Evolutionary conservation across 1,140 invertebrate species (phyloP), one percentile per base, ranked within the genome.

Genomic region (Diorhabda carinulata): DNA sequence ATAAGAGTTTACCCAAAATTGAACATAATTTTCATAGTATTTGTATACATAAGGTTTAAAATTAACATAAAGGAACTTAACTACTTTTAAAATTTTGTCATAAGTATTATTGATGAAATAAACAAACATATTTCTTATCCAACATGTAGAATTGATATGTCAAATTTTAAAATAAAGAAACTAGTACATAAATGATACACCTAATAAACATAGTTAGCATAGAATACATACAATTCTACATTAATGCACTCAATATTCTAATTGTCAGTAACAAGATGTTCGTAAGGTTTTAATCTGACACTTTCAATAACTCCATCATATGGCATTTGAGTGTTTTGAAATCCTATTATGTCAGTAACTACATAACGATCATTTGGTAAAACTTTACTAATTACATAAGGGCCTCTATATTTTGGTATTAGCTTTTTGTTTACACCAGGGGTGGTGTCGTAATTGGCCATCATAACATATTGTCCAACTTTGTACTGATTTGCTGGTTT

Each of bases 311-410:
- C 45, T 7, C 72, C 69, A 47, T 76, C 70, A 64, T 77, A 78
- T 40, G 76, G 74, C 10, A 72, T 68, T 44, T 66, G 75, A 9
- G 74, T 45, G 5, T 64, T 7, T 68, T 78, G 76, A 59, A 69
- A 72, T 10, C 69, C 66, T 62, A 70, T 71, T 41, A 73, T 68
- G 61, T 76, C 74, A 44, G 52, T 61, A 2, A 78, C 52, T n/a
- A 75, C 45, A 65, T n/a, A n/a, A n/a, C n/a, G n/a, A n/a, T n/a
- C n/a, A n/a, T n/a, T n/a, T n/a, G n/a, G n/a, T n/a, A n/a, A n/a
- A n/a, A n/a, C n/a, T n/a, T n/a, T n/a, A n/a, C n/a, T n/a, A n/a
- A n/a, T n/a, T n/a, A n/a, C n/a, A n/a, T n/a, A n/a, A n/a, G n/a
- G n/a, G n/a, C n/a, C n/a, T n/a, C n/a, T n/a, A n/a, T n/a, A n/a